Evolutionary conservation across 2,797 vertebrate species (phyloP).

Genomic region (Lagorchestes hirsutus): DNA sequence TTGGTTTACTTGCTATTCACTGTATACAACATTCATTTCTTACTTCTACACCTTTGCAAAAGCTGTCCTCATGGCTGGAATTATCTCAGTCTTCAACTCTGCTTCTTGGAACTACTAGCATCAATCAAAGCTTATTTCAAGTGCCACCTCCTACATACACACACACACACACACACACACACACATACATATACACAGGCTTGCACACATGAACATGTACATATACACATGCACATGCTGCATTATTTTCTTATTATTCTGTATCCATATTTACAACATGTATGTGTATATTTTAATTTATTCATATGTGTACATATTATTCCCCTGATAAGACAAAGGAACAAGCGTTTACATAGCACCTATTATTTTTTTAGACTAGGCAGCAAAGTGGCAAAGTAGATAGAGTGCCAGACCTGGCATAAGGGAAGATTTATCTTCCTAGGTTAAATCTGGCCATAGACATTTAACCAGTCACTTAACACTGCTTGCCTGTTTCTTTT

Average conservation of each 20-base stretch:
- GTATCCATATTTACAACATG: no score
- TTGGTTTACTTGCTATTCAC: not conserved
- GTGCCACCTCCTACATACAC: not conserved
- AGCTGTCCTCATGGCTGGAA: not conserved
- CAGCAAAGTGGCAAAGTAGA: not conserved
- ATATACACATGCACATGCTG: not conserved
- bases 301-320: not conserved
- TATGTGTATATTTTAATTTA: not conserved
- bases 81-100: not conserved
- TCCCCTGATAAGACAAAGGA: not conserved
- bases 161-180: no score
- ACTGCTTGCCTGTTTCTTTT: not conserved
- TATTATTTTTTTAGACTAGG: not conserved
- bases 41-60: not conserved
- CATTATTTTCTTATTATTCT: not conserved
- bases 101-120: not conserved
- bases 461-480: not conserved
- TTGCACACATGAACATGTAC: not conserved
- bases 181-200: not conserved
- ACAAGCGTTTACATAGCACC: not conserved
- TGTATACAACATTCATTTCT: not conserved
- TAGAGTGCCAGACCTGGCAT: not conserved
- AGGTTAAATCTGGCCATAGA: not conserved
- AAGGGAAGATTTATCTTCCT: not conserved
- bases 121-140: not conserved